Evolutionary conservation across 2,888 invertebrate genomes (phyloP), one percentile per base, ranked within the genome.

Genomic region (Eubasilissa splendida): DNA sequence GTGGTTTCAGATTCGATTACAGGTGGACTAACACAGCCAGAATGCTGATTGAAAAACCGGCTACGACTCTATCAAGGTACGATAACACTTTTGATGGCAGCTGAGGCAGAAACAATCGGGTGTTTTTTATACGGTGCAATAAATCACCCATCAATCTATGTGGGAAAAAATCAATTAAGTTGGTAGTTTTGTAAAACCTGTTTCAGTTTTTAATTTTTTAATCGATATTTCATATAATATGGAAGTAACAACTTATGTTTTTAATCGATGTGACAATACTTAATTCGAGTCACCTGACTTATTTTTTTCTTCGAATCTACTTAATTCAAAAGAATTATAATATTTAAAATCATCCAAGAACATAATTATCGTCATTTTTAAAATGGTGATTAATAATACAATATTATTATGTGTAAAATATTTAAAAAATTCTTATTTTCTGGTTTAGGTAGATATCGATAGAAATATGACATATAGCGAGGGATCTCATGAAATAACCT

Each of bases 1-100:
- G 70, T 22, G 70, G 70, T 53, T 22, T 53, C 52, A 53, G 70
- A 53, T 53, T 70, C 70, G 54, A 70, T 70, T 52, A 70, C 70
- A 22, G 10, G 70, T 10, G 53, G 10, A 22, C 10, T 70, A 70
- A 22, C 42, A 7, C 42, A 7, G 42, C 42, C 42, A 42, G 31
- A 12, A 66, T 68, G 52, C 14, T 68, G 68, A 68, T 68, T 68
- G 42, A 50, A 10, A 42, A 52, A 14, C 68, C 52, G 68, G 42
- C 42, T 42, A 42, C 42, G 42, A 42, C 42, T 42, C 42, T 42
- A 42, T 42, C 42, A 2, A 42, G 42, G 42, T 42, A 7, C 42
- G 42, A 42, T 42, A 42, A 50, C 68, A 68, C 50, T 68, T 68
- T n/a, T 60, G 50, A 68, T 52, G 14, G 50, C 9, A 10, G 31